Evolutionary conservation across 2,797 vertebrate species (phyloP).

Genomic region (Fistularia commersonii): DNA sequence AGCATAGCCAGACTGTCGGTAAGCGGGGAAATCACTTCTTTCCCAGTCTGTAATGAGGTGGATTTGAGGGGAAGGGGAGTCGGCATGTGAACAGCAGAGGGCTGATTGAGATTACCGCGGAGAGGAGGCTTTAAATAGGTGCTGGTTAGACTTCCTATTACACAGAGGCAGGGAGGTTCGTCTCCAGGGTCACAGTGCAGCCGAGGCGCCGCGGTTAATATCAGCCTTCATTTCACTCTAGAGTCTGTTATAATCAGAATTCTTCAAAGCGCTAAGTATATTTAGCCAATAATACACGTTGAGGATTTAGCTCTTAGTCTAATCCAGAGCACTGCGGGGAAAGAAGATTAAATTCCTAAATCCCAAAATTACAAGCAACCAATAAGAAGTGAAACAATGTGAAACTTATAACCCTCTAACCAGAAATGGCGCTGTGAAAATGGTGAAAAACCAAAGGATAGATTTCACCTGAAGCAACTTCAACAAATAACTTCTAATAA

Average conservation of each 20-base stretch:
- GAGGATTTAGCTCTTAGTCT: slow-evolving; percentile 23
- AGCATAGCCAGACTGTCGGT: slow-evolving; percentile 41
- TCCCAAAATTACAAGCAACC: slow-evolving; percentile 29
- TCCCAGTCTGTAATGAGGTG: slow-evolving; percentile 46
- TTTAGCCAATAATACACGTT: slow-evolving; percentile 16
- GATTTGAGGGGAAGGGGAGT: slow-evolving; percentile 52
- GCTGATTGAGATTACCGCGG: slow-evolving; percentile 56
- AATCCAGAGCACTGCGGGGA: slow-evolving; percentile 10
- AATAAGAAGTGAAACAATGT: slow-evolving; percentile 24
- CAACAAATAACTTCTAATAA: not conserved
- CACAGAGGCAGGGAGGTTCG: slow-evolving; percentile 15
- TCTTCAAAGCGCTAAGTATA: slow-evolving; percentile 15
- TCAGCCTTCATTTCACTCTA: slow-evolving; percentile 20
- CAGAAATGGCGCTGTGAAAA: not conserved
- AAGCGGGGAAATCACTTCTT: slow-evolving; percentile 54
- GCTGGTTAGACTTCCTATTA: slow-evolving; percentile 39
- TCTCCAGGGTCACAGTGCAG: slow-evolving; percentile 25
- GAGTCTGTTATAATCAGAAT: slow-evolving; percentile 25
- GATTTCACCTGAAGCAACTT: not conserved
- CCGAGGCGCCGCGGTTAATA: slow-evolving; percentile 19
- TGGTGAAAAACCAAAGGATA: not conserved
- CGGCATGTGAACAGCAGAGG: slow-evolving; percentile 56
- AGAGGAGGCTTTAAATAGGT: slow-evolving; percentile 48
- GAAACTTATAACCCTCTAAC: slow-evolving; percentile 1
- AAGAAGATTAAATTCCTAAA: slow-evolving; percentile 23